These are phyloP conservation scores for Sisor rabdophorus DNA, from an alignment of 2,113 vertebrate species.

Conservation along the genomic window DNA sequence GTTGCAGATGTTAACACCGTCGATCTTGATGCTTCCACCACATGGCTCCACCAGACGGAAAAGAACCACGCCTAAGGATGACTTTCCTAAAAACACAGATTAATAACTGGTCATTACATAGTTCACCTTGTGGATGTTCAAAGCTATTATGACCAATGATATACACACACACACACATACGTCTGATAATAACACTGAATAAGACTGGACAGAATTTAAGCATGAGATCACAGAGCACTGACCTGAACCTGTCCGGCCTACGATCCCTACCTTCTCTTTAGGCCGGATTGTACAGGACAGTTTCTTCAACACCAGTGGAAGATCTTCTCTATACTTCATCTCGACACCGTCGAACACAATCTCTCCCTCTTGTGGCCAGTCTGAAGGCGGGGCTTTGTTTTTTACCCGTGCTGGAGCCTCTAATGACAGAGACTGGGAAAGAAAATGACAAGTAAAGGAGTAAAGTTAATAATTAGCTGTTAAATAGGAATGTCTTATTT, in stretches of 20 bases:
- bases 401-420: slow-evolving; percentile 87
- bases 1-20: slow-evolving; percentile 83
- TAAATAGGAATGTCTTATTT: no score
- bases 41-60: slow-evolving; percentile 85
- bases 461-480: no score
- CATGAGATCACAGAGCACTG: slow-evolving; percentile 1
- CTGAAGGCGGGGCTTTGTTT: slow-evolving; percentile 76
- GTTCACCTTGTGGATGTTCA: background rate
- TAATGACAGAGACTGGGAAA: slow-evolving; percentile 79
- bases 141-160: no score
- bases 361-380: slow-evolving; percentile 90
- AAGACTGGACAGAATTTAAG: background rate
- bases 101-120: background rate
- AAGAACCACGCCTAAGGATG: slow-evolving; percentile 84
- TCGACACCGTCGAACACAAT: slow-evolving; percentile 82
- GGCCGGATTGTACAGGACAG: slow-evolving; percentile 86
- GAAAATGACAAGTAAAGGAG: background rate
- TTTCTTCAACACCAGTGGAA: slow-evolving; percentile 87
- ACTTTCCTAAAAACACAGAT: slow-evolving; percentile 75
- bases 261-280: slow-evolving; percentile 89
- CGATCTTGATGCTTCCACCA: slow-evolving; percentile 86
- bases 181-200: background rate
- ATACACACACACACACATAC: background rate
- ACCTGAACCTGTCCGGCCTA: slow-evolving; percentile 91
- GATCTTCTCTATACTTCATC: slow-evolving; percentile 87